A percentile compares a stretch with the other conserved stretches of the same genome.
phyloP scores from a whole-genome alignment of 2,113 vertebrate species.

The Tretioscincus oriximinensis region DNA sequence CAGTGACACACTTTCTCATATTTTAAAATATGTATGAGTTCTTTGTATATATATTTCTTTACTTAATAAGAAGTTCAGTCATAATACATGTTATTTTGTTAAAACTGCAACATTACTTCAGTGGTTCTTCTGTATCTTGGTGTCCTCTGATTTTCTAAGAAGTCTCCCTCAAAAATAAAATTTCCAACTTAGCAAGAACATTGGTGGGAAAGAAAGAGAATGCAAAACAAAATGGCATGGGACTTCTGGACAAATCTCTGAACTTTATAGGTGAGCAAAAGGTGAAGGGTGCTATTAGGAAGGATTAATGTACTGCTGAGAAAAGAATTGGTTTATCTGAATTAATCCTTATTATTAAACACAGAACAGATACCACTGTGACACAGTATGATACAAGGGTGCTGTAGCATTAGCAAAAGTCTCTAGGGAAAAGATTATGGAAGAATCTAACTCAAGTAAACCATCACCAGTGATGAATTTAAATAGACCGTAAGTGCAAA shows the following conservation, averaged over 20 bases:
- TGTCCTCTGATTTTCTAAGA: background rate
- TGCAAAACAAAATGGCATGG: background rate
- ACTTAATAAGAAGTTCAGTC: background rate
- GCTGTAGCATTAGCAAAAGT: background rate
- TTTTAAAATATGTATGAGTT: too few species aligned
- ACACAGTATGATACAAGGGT: slow-evolving; percentile 21
- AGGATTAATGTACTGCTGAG: slow-evolving; percentile 1
- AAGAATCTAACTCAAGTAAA: slow-evolving; percentile 19
- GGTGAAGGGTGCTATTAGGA: background rate
- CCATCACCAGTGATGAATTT: slow-evolving; percentile 1
- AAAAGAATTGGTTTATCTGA: slow-evolving; percentile 13
- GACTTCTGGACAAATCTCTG: background rate
- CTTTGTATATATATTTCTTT: background rate
- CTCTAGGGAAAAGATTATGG: slow-evolving; percentile 25
- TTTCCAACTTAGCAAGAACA: background rate
- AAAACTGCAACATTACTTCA: background rate
- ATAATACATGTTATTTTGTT: background rate
- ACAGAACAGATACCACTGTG: slow-evolving; percentile 17
- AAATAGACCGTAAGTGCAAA: slow-evolving; percentile 24
- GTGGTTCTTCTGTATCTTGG: background rate
- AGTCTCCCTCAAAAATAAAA: background rate
- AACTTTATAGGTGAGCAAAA: slow-evolving; percentile 7
- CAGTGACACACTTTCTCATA: too few species aligned
- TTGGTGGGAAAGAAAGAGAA: background rate
- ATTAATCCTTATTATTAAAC: slow-evolving; percentile 25